A percentile compares a stretch with the other conserved stretches of the same genome.
Evolutionary conservation across 2,888 invertebrate species (phyloP).

Genomic region (Chouioia cunea): DNA sequence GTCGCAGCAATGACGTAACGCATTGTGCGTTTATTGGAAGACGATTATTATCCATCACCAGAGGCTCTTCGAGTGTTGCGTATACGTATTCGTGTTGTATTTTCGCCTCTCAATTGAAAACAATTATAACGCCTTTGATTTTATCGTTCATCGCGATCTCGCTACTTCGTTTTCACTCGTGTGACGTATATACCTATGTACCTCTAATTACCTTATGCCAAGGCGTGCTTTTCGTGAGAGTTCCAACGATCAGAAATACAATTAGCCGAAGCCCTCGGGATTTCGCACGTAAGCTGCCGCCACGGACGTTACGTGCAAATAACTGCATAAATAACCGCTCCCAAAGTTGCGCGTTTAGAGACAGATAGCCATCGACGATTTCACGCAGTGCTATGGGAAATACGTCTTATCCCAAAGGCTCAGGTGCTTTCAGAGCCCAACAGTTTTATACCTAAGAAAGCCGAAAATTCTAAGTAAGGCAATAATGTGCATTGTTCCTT

Average conservation of each 20-base stretch:
- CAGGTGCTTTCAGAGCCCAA: too few species aligned
- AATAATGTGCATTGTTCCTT: too few species aligned
- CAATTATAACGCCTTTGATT: constrained; percentile 19
- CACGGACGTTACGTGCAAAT: too few species aligned
- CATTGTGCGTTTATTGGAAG: too few species aligned
- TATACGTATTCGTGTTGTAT: not conserved
- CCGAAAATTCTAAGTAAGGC: too few species aligned
- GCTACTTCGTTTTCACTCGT: not conserved
- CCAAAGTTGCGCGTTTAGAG: not conserved
- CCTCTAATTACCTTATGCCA: not conserved
- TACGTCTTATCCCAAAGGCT: not conserved
- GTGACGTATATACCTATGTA: too few species aligned
- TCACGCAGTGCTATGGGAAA: constrained; percentile 8
- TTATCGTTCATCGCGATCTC: constrained; percentile 12
- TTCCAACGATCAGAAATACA: not conserved
- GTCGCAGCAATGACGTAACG: too few species aligned
- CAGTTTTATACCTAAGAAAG: too few species aligned
- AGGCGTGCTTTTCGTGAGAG: too few species aligned
- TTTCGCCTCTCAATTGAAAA: constrained; percentile 25
- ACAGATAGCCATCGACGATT: constrained; percentile 25
- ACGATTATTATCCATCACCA: too few species aligned
- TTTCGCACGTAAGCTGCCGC: too few species aligned
- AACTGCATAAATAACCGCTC: constrained; percentile 11
- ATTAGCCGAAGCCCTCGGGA: not conserved
- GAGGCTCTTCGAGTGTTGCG: too few species aligned